Evolutionary conservation across 1,140 invertebrate genomes (phyloP), one percentile per base, ranked within the genome.

Genomic region (Drosophila eugracilis): DNA sequence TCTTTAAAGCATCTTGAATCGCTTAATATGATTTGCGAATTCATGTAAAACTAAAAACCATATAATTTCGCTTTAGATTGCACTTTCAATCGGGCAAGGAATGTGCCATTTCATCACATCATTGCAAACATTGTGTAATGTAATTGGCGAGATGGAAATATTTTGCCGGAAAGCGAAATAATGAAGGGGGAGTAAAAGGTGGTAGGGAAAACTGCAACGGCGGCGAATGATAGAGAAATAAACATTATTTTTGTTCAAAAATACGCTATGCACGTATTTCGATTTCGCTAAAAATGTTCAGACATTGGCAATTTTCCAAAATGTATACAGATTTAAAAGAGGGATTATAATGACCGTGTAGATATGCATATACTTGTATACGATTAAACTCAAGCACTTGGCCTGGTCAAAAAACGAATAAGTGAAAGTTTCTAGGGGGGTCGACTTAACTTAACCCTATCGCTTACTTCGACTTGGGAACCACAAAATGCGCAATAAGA

Each of bases 231-330:
- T 42, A 62, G 15, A 44, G 30, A 32, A 67, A 34, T 42, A 52
- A 52, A 53, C 60, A 21, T 42, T 52, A 52, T 19, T 52, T 41
- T 28, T 19, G 26, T 26, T 10, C 24, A 12, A 52, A 44, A 50
- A 44, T 44, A 34, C 17, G 37, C 10, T 17, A 30, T 66, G 21
- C 42, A 62, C 24, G 9, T 41, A 67, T 67, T 67, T 67, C 15
- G 60, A 67, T 67, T 67, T 53, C 28, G 15, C 63, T 67, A 67
- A 67, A 67, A 67, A 53, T 67, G 45, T 67, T 53, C 14, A n/a
- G 17, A 15, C 41, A 34, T 67, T 67, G 63, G 63, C 63, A 44
- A 12, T 3, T 14, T 28, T 69, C 65, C 65, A 69, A 69, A 53
- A 28, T 7, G 28, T 67, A 32, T 67, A 28, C 37, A 42, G 47